Evolutionary conservation across 2,113 vertebrate species (phyloP).

Genomic region (Bettongia penicillata): DNA sequence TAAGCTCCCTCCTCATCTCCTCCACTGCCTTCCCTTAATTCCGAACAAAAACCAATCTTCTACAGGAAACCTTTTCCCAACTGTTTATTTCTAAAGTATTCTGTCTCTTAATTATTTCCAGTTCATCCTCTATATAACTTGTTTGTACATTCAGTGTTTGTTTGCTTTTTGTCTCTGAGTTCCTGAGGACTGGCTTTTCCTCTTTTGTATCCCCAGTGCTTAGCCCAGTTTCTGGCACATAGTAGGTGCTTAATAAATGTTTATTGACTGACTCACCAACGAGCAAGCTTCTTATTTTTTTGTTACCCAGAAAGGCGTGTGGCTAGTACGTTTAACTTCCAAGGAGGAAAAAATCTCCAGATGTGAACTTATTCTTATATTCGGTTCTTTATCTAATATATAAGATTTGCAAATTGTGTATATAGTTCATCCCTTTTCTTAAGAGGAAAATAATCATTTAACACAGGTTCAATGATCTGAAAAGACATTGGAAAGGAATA

Average conservation of each 20-base stretch:
- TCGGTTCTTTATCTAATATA: background rate
- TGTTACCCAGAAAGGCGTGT: background rate
- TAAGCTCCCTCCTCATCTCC: background rate
- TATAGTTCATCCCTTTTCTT: background rate
- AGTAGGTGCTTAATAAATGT: background rate
- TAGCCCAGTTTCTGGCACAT: background rate
- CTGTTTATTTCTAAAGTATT: no score
- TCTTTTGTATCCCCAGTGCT: background rate
- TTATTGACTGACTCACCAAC: background rate
- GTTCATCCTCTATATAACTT: no score
- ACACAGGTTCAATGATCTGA: conserved; percentile 60
- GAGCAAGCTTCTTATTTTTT: background rate
- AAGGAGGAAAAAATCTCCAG: background rate
- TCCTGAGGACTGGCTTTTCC: background rate
- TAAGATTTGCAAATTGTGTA: background rate
- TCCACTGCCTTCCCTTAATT: background rate
- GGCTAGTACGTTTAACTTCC: background rate
- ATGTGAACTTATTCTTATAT: background rate
- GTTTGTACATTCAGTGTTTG: background rate
- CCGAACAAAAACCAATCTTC: background rate
- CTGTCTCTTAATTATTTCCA: no score
- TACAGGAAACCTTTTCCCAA: background rate
- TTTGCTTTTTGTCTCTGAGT: background rate
- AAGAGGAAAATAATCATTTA: conserved; percentile 59
- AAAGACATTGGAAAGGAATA: conserved; percentile 54